These are phyloP conservation scores for Aldabrachelys gigantea DNA, from an alignment of 2,113 vertebrate species.

Conservation along the genomic window DNA sequence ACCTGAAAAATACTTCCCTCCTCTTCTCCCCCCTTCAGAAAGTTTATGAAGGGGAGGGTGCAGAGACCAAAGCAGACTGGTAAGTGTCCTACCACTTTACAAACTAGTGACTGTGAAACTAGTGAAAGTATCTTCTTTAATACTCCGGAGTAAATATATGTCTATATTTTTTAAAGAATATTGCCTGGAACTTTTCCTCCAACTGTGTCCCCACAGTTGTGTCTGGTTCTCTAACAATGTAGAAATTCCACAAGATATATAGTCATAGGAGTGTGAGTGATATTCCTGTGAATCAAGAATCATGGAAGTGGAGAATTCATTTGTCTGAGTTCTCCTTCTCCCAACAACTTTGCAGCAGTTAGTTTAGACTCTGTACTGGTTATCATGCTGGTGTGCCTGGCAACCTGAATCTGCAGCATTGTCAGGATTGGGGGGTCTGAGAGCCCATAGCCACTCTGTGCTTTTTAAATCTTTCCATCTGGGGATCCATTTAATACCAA, in stretches of 20 bases:
- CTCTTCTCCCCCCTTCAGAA: background rate
- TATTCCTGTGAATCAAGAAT: background rate
- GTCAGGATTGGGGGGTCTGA: background rate
- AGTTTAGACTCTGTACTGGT: rapidly evolving
- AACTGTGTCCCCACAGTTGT: background rate
- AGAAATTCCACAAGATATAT: background rate
- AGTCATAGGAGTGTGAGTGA: background rate
- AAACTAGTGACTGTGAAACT: rapidly evolving
- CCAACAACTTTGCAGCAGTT: background rate
- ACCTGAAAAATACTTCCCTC: background rate
- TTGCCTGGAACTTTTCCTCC: background rate
- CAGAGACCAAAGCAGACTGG: background rate
- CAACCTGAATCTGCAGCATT: background rate
- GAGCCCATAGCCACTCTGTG: background rate
- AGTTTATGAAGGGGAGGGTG: background rate
- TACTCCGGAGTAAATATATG: background rate
- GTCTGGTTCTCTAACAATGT: background rate
- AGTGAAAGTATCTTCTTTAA: background rate
- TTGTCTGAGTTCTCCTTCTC: background rate
- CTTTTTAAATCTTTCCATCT: background rate
- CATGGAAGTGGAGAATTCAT: rapidly evolving
- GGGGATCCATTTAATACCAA: background rate
- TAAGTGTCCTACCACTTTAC: background rate
- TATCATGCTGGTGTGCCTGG: rapidly evolving
- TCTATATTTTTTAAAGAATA: background rate